Evolutionary conservation across 2,113 vertebrate genomes (phyloP).

Genomic region (Oenanthe oenanthe): DNA sequence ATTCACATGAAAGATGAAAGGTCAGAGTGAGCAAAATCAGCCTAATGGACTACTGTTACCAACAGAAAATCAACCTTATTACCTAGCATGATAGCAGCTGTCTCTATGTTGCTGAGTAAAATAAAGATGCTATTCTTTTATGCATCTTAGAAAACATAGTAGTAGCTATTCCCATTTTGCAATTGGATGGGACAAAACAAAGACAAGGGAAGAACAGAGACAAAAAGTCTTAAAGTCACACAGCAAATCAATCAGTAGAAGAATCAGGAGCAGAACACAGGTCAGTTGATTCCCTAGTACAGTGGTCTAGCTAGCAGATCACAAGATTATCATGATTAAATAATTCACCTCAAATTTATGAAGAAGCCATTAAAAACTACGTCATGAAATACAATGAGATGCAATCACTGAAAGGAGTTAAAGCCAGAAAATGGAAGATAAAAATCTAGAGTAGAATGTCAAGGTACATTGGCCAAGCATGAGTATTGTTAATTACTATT

Average conservation of each 20-base stretch:
- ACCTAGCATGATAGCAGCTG: background rate
- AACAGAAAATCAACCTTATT: conserved; percentile 28
- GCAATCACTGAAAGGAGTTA: conserved; percentile 19
- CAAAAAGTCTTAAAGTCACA: conserved; percentile 34
- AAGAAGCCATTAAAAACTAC: conserved; percentile 44
- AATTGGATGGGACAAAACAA: conserved; percentile 37
- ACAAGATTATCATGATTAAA: background rate
- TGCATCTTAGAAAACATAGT: background rate
- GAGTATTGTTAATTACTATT: conserved; percentile 8
- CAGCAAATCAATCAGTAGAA: conserved; percentile 31
- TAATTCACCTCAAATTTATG: conserved; percentile 19
- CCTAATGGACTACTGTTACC: background rate
- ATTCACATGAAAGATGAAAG: conserved; percentile 28
- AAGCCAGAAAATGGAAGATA: conserved; percentile 29
- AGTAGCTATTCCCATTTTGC: conserved; percentile 7
- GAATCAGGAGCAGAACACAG: background rate
- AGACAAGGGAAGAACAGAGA: conserved; percentile 35
- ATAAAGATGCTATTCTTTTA: conserved; percentile 10
- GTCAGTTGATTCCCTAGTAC: background rate
- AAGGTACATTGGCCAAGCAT: background rate
- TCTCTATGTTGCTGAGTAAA: background rate
- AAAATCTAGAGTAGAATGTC: conserved; percentile 21
- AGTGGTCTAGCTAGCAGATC: background rate
- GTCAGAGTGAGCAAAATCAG: conserved; percentile 35
- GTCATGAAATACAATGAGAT: conserved; percentile 45